A percentile compares a stretch with the other conserved stretches of the same genome.
phyloP scores from a whole-genome alignment of 1,140 invertebrate genomes.

The Hycleus phaleratus region DNA sequence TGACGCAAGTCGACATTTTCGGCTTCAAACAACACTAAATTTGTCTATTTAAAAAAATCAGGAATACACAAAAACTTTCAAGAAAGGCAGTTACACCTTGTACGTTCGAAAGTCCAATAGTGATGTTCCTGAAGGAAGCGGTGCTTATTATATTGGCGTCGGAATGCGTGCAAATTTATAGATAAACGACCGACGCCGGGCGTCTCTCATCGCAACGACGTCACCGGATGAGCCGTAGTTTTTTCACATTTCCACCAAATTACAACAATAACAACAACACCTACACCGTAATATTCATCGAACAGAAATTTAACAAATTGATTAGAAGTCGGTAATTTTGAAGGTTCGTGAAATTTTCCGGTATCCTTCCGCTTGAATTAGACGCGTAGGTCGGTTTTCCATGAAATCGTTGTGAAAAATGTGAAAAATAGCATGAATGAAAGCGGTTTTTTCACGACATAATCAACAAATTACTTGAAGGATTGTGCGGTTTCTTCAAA shows the following conservation, averaged over 20 bases:
- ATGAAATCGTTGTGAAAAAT: too few species aligned
- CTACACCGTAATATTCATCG: not conserved
- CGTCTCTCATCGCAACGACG: constrained; percentile 15
- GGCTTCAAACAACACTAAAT: not conserved
- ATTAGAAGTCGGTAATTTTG: too few species aligned
- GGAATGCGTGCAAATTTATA: constrained; percentile 24
- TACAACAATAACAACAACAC: not conserved
- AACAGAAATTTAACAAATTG: not conserved
- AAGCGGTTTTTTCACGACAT: too few species aligned
- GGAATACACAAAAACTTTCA: too few species aligned
- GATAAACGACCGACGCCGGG: constrained; percentile 19
- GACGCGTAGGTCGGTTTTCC: too few species aligned
- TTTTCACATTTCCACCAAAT: constrained; percentile 3
- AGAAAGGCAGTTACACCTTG: too few species aligned
- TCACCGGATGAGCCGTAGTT: constrained; percentile 1
- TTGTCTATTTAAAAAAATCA: not conserved
- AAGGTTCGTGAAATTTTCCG: too few species aligned
- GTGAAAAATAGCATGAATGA: too few species aligned
- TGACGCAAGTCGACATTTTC: constrained; percentile 19
- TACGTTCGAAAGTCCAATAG: too few species aligned
- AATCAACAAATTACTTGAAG: too few species aligned
- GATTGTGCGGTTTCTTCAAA: too few species aligned
- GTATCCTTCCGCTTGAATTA: too few species aligned
- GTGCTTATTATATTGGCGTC: constrained; percentile 17
- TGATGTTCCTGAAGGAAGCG: not conserved